phyloP scores from a whole-genome alignment of 2,888 invertebrate species.

The Argyra leucocephala region DNA sequence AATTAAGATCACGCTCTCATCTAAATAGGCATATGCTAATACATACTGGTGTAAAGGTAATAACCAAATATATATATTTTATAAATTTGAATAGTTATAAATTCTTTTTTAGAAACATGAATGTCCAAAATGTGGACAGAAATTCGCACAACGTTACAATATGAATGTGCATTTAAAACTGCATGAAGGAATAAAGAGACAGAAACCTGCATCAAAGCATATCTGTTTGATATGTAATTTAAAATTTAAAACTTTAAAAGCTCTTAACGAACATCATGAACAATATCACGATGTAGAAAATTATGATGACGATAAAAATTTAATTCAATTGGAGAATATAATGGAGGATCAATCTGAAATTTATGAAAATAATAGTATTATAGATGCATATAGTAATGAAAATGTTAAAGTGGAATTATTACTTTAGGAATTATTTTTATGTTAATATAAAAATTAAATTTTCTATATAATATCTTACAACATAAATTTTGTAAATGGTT shows the following conservation, averaged over 20 bases:
- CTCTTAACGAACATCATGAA: slow-evolving; percentile 1
- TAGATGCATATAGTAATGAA: slow-evolving; percentile 1
- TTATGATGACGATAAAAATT: not conserved
- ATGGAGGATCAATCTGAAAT: not conserved
- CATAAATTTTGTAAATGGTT: too few relatives aligned
- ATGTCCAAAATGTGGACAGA: slow-evolving; percentile 23
- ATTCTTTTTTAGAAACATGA: slow-evolving; percentile 19
- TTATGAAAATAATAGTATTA: not conserved
- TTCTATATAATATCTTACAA: too few relatives aligned
- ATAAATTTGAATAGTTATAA: not conserved
- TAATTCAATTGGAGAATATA: not conserved
- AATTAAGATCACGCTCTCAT: slow-evolving; percentile 44
- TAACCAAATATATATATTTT: not conserved
- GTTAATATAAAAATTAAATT: too few relatives aligned
- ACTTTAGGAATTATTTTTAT: not conserved
- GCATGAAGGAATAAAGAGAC: slow-evolving; percentile 16
- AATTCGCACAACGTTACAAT: slow-evolving; percentile 23
- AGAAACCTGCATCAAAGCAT: slow-evolving; percentile 9
- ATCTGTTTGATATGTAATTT: slow-evolving; percentile 4
- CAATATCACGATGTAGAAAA: not conserved
- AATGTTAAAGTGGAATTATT: not conserved
- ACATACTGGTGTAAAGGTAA: slow-evolving; percentile 38
- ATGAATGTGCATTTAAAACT: slow-evolving; percentile 19
- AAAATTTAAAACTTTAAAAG: not conserved
- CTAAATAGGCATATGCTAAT: slow-evolving; percentile 44